Conservation (phyloP, 2,113 vertebrate genomes). For the Micromys minutus region DNA sequence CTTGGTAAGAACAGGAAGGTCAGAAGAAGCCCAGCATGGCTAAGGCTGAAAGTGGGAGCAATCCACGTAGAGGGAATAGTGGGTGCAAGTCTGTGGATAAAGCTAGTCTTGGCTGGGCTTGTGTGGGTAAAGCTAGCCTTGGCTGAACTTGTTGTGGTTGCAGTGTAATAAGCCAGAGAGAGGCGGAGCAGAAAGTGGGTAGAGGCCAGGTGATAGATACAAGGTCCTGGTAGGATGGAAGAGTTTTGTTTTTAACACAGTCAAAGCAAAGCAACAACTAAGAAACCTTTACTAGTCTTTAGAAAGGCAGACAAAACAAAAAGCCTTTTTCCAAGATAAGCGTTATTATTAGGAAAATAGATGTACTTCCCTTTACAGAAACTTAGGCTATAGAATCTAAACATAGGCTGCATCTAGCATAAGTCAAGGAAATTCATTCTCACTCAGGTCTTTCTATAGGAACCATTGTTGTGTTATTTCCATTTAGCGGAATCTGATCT, state of each 20-base stretch:
- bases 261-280: neutral
- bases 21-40: neutral
- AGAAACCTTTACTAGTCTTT: slow-evolving; percentile 65
- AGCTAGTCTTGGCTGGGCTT: too few relatives aligned
- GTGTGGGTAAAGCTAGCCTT: too few relatives aligned
- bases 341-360: slow-evolving; percentile 79
- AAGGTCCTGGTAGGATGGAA: neutral
- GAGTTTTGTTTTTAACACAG: neutral
- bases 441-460: slow-evolving; percentile 96
- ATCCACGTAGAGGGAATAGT: neutral
- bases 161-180: neutral
- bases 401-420: slow-evolving; percentile 61
- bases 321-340: slow-evolving; percentile 58
- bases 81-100: neutral
- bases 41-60: neutral
- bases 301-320: slow-evolving; percentile 41
- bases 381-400: slow-evolving; percentile 65
- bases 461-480: slow-evolving; percentile 98
- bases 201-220: neutral
- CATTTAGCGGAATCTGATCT: slow-evolving; percentile 97
- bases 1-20: neutral
- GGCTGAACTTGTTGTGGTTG: neutral
- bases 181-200: neutral
- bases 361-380: slow-evolving; percentile 67
- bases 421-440: slow-evolving; percentile 78